These are phyloP conservation scores for Troglohyphantes excavatus DNA, from an alignment of 2,888 invertebrate species.

Conservation along the genomic window DNA sequence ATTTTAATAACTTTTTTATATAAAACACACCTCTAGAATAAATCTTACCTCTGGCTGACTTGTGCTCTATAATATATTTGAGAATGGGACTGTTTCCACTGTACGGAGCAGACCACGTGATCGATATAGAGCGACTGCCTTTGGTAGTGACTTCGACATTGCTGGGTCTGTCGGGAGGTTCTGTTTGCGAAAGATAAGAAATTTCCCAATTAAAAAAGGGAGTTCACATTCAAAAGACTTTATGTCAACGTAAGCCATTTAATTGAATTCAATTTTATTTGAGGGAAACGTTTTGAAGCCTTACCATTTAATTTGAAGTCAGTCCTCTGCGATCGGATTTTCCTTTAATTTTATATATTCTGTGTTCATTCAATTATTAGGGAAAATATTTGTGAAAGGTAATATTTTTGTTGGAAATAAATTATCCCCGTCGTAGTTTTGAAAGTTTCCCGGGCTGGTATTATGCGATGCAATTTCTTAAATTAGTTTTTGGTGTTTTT, in stretches of 20 bases:
- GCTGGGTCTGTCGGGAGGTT: constrained; percentile 82
- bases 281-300: constrained; percentile 33
- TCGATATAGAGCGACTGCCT: constrained; percentile 81
- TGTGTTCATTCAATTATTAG: no score
- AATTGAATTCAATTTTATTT: constrained; percentile 37
- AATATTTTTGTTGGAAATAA: no score
- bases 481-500: no score
- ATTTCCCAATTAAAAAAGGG: constrained; percentile 11
- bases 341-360: no score
- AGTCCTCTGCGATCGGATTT: not conserved
- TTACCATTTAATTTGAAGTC: constrained; percentile 80
- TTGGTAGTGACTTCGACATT: constrained; percentile 81
- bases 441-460: no score
- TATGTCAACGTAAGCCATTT: constrained; percentile 25
- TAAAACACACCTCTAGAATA: no score
- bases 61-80: constrained; percentile 82
- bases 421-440: no score
- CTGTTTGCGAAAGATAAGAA: constrained; percentile 79
- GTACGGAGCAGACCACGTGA: constrained; percentile 82
- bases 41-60: constrained; percentile 79
- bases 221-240: constrained; percentile 14
- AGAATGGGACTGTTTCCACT: constrained; percentile 82
- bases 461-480: no score
- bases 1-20: no score
- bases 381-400: no score